Percentiles rank a stretch among this genome's conserved stretches.
Evolutionary conservation across 1,140 invertebrate genomes (phyloP).

Genomic region (Caenorhabditis briggsae): DNA sequence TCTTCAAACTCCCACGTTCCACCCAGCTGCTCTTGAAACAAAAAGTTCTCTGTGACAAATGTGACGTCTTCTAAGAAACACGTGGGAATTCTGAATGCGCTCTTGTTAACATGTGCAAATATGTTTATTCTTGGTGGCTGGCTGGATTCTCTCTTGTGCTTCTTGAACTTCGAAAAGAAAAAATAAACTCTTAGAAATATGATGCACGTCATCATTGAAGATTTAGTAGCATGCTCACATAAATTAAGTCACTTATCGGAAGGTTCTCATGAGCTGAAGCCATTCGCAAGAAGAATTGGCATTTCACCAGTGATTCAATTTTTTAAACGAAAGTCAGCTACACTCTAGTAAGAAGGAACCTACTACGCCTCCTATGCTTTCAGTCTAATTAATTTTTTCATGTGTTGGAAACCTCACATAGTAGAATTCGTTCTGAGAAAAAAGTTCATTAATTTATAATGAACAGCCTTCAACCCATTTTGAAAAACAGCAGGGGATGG

Average conservation of each 20-base stretch:
- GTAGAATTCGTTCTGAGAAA: not conserved
- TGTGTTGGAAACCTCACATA: not conserved
- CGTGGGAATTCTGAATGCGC: not conserved
- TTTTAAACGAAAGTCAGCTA: not conserved
- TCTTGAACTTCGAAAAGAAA: too few species aligned
- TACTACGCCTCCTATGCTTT: not conserved
- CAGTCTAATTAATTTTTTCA: not conserved
- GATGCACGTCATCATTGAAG: too few species aligned
- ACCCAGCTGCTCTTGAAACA: not conserved
- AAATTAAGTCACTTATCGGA: not conserved
- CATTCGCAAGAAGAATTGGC: not conserved
- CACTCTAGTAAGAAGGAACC: not conserved
- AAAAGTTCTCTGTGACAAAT: not conserved
- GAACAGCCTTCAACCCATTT: not conserved
- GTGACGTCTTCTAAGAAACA: slow-evolving; percentile 32
- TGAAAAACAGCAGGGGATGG: too few species aligned
- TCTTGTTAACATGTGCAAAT: slow-evolving; percentile 7
- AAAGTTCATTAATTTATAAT: not conserved
- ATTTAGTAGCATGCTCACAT: not conserved
- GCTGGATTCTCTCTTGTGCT: too few species aligned
- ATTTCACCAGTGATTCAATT: not conserved
- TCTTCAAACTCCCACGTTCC: not conserved
- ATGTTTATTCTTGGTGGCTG: not conserved
- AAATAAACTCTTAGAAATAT: too few species aligned
- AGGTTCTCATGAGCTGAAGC: not conserved